Evolutionary conservation across 2,888 invertebrate species (phyloP).

Genomic region (Koerneria pararmatus): DNA sequence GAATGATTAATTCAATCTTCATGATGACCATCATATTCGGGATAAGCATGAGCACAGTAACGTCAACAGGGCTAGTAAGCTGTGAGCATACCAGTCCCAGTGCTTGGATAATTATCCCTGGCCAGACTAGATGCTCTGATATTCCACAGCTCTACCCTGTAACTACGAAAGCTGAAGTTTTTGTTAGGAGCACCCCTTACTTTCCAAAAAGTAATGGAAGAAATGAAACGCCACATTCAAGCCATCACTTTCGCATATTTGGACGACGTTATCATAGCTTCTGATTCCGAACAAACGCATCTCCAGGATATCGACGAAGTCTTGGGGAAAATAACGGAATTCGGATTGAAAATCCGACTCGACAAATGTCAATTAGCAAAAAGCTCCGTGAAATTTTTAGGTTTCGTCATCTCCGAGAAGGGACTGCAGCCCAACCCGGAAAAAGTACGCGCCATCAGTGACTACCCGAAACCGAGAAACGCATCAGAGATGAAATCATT

Average conservation of each 20-base stretch:
- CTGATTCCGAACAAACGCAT: constrained; percentile 19
- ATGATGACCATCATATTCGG: no score
- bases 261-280: constrained; percentile 28
- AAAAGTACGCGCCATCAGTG: constrained; percentile 9
- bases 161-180: no score
- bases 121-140: no score
- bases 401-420: constrained; percentile 11
- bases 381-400: neutral
- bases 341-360: constrained; percentile 1
- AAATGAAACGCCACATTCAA: neutral
- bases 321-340: constrained; percentile 10
- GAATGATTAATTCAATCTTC: no score
- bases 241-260: constrained; percentile 16
- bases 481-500: constrained; percentile 20
- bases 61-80: no score
- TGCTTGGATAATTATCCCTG: no score
- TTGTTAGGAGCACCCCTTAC: constrained; percentile 21
- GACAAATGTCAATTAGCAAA: constrained; percentile 10
- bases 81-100: no score
- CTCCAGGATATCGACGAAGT: constrained; percentile 29
- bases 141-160: no score
- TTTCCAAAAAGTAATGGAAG: constrained; percentile 27
- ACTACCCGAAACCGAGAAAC: constrained; percentile 19
- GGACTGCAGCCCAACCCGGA: constrained; percentile 11
- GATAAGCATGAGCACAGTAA: no score